Evolutionary conservation across 2,113 vertebrate genomes (phyloP).

Genomic region (Megalops atlanticus): DNA sequence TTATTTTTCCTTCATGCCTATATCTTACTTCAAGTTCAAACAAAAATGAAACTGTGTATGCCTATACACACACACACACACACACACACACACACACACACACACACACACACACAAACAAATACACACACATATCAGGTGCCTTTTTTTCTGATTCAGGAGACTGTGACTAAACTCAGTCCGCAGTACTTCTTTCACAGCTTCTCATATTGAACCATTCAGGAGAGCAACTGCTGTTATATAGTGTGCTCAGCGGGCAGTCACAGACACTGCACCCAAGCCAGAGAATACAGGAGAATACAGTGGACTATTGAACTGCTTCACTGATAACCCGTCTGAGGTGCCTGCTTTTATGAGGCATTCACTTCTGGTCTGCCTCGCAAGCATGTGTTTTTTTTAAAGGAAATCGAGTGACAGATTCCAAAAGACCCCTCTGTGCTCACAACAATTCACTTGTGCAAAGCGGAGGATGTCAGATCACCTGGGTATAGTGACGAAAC

Average conservation of each 20-base stretch:
- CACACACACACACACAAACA: too few species aligned
- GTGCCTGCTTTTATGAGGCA: background rate
- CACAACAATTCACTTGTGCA: background rate
- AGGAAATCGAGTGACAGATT: background rate
- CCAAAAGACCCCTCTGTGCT: background rate
- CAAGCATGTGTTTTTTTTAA: background rate
- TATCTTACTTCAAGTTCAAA: too few species aligned
- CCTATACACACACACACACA: too few species aligned
- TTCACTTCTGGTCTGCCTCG: background rate
- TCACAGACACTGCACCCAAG: background rate
- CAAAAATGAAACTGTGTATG: too few species aligned
- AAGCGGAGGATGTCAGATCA: background rate
- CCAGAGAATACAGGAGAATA: background rate
- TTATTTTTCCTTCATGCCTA: too few species aligned
- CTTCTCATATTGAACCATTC: background rate
- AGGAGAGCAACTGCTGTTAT: background rate
- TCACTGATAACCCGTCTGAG: background rate
- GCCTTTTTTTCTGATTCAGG: background rate
- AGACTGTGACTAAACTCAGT: background rate
- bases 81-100: too few species aligned
- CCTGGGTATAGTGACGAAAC: background rate
- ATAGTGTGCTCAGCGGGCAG: background rate
- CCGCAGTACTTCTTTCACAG: background rate
- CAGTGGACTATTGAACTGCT: background rate
- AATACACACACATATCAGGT: too few species aligned